Conservation (phyloP, 2,797 vertebrate genomes). For the Tachyglossus aculeatus region DNA sequence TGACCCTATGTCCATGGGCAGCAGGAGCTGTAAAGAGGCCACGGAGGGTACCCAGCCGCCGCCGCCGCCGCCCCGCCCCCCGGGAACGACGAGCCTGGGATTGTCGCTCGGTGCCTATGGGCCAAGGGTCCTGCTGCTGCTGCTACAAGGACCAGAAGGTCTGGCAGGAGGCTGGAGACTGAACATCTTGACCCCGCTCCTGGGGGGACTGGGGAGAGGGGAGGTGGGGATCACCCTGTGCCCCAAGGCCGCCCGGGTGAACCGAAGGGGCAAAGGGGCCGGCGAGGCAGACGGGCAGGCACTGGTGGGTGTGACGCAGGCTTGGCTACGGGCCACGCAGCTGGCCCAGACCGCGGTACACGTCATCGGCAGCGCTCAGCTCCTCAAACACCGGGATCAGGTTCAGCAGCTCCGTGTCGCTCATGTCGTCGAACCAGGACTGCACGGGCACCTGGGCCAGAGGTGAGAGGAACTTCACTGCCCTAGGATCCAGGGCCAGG, state of each 20-base stretch:
- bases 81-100: neutral
- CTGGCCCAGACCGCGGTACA: conserved; percentile 87
- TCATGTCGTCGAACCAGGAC: conserved; percentile 93
- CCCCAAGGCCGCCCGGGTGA: conserved; percentile 6
- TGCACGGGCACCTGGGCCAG: conserved; percentile 84
- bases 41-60: too few species aligned
- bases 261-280: neutral
- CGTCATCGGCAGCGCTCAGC: conserved; percentile 85
- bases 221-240: neutral
- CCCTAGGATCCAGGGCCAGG: too few species aligned
- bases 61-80: conserved; percentile 27
- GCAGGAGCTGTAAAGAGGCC: too few species aligned
- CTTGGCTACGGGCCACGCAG: conserved; percentile 79
- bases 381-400: conserved; percentile 92
- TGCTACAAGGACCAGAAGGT: conserved; percentile 19
- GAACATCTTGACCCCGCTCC: too few species aligned
- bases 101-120: neutral
- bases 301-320: conserved; percentile 16
- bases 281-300: neutral
- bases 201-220: neutral
- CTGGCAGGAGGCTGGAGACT: too few species aligned
- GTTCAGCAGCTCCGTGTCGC: conserved; percentile 88
- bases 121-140: neutral
- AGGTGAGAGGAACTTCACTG: too few species aligned
- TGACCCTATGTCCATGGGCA: too few species aligned